phyloP scores from a whole-genome alignment of 2,797 vertebrate genomes.

The Sebastes trivittatus region DNA sequence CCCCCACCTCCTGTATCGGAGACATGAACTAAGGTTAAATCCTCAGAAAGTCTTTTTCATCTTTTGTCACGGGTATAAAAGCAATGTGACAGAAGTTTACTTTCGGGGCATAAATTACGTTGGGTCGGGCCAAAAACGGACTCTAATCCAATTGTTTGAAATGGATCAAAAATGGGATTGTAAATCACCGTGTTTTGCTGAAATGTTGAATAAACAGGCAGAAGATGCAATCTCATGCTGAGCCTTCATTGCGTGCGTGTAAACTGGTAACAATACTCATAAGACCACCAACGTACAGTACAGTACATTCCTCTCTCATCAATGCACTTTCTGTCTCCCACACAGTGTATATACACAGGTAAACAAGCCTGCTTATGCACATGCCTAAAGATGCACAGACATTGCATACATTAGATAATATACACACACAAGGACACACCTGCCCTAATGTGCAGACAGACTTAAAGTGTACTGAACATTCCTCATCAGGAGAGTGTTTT shows the following conservation, averaged over 20 bases:
- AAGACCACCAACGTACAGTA: slow-evolving; percentile 14
- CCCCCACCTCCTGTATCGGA: slow-evolving; percentile 42
- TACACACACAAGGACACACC: slow-evolving; percentile 10
- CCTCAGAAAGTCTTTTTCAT: slow-evolving; percentile 55
- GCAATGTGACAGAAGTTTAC: slow-evolving; percentile 49
- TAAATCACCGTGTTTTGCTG: slow-evolving; percentile 31
- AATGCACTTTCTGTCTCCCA: background rate
- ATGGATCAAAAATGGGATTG: slow-evolving; percentile 16
- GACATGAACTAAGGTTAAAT: slow-evolving; percentile 64
- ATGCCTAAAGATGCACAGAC: background rate
- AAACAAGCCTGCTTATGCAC: slow-evolving; percentile 24
- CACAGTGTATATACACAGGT: slow-evolving; percentile 11
- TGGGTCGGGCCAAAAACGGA: slow-evolving; percentile 12
- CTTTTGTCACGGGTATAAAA: slow-evolving; percentile 60
- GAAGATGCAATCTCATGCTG: slow-evolving; percentile 11
- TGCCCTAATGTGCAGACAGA: slow-evolving; percentile 22
- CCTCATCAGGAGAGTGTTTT: slow-evolving; percentile 36
- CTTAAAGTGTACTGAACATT: slow-evolving; percentile 3
- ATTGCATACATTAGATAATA: slow-evolving; percentile 19
- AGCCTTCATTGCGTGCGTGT: background rate
- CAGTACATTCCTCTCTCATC: slow-evolving; percentile 31
- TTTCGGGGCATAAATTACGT: slow-evolving; percentile 34
- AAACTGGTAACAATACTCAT: slow-evolving; percentile 21
- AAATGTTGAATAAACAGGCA: slow-evolving; percentile 37
- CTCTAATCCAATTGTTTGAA: slow-evolving; percentile 51